A percentile compares a stretch with the other conserved stretches of the same genome.
phyloP scores from a whole-genome alignment of 2,888 invertebrate genomes.

The Julus scanicus region DNA sequence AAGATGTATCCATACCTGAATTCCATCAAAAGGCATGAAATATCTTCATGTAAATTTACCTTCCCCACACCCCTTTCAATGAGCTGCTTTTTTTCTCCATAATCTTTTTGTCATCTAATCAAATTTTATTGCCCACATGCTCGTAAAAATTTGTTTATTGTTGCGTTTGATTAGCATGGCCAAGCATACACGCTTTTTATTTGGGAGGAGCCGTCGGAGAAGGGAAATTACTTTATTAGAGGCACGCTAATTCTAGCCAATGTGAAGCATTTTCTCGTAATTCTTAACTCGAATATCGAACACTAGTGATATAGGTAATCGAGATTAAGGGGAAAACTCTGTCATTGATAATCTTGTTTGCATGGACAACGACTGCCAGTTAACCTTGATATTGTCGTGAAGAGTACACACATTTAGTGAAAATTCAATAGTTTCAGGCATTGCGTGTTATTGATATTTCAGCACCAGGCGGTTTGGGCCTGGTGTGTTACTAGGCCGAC shows the following conservation, averaged over 20 bases:
- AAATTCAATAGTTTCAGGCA: not conserved
- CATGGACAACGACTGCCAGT: not conserved
- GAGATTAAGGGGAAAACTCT: not conserved
- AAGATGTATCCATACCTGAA: not conserved
- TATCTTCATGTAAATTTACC: not conserved
- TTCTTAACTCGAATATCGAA: not conserved
- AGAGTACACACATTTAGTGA: not conserved
- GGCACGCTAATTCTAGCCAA: not conserved
- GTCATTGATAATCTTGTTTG: not conserved
- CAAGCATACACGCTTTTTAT: constrained; percentile 5
- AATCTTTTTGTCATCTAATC: constrained; percentile 30
- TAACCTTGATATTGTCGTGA: not conserved
- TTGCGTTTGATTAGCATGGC: constrained; percentile 11
- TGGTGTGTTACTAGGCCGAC: constrained; percentile 15
- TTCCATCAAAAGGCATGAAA: not conserved
- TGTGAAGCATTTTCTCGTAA: not conserved
- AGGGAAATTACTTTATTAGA: constrained; percentile 31
- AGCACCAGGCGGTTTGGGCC: not conserved
- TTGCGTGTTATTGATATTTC: constrained; percentile 9
- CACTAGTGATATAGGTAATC: not conserved
- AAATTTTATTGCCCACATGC: constrained; percentile 8
- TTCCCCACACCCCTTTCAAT: not conserved
- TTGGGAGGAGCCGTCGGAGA: constrained; percentile 16
- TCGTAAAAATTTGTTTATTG: constrained; percentile 42
- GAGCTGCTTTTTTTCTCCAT: not conserved